These are phyloP conservation scores for Trisateles emortualis DNA, from an alignment of 2,888 invertebrate species.

Conservation along the genomic window DNA sequence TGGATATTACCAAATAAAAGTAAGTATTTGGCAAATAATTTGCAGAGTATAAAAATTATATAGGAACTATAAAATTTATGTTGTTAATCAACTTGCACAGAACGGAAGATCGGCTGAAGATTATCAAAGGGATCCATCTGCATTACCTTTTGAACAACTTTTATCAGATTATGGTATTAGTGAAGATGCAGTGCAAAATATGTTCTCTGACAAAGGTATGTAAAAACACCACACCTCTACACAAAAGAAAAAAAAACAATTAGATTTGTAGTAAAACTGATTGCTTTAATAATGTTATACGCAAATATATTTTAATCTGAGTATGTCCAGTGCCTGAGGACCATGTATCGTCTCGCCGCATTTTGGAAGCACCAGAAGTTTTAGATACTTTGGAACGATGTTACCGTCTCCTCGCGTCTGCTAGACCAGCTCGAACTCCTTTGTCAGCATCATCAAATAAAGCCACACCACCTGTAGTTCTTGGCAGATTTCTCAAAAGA, in stretches of 20 bases:
- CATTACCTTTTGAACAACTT: slow-evolving; percentile 90
- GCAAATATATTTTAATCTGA: slow-evolving; percentile 35
- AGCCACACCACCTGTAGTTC: slow-evolving; percentile 83
- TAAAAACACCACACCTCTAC: slow-evolving; percentile 19
- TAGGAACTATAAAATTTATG: neutral
- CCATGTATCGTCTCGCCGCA: slow-evolving; percentile 90
- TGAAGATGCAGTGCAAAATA: slow-evolving; percentile 88
- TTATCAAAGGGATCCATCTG: slow-evolving; percentile 89
- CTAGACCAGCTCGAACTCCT: slow-evolving; percentile 85
- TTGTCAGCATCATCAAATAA: slow-evolving; percentile 87
- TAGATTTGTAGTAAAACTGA: neutral
- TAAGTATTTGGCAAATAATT: too few species aligned
- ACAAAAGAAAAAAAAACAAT: neutral
- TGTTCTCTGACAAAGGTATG: slow-evolving; percentile 93
- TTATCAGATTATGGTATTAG: slow-evolving; percentile 90
- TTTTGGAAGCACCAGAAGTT: slow-evolving; percentile 90
- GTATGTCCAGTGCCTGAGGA: slow-evolving; percentile 90
- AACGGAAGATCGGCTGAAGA: slow-evolving; percentile 93
- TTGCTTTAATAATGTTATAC: slow-evolving; percentile 22
- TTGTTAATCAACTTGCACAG: slow-evolving; percentile 74
- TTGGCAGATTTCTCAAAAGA: slow-evolving; percentile 92
- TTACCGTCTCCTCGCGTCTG: slow-evolving; percentile 89
- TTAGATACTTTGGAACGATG: slow-evolving; percentile 92
- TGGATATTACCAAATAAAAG: too few species aligned
- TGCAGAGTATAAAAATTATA: too few species aligned